Base-by-base conservation (phyloP, 1,140 invertebrate genomes). In the Manduca sexta region DNA sequence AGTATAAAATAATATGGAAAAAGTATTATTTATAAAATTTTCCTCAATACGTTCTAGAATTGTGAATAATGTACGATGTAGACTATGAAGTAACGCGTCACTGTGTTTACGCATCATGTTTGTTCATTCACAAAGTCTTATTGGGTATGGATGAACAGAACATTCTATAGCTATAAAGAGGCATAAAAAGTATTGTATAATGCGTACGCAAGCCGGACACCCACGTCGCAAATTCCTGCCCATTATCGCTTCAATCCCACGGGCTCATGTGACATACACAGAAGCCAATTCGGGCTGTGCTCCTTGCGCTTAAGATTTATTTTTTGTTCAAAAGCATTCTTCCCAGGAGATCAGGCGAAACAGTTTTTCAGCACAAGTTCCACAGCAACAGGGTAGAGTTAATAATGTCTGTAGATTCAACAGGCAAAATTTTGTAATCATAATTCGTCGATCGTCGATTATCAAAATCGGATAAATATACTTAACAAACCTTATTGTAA, bases 231-330 rank as follows among this genome's bases (percentile, higher is more conserved):
- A 67, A 74, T 70, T 69, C 63, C 53, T 57, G 49, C 31, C 68
- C 72, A 81, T 77, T 76, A 73, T 69, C 55, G 43, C 45, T 47
- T 47, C 53, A 62, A 65, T 84, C 80, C 69, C 80, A 81, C 75
- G 80, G 77, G 71, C 67, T 84, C 76, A 45, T 64, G 65, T 81
- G 65, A 73, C 76, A 51, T 54, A 72, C 69, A 64, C 69, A 64
- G 73, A 72, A 75, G 74, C 69, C 74, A 67, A 57, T 52, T 33
- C 60, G 70, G 76, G 71, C 74, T 69, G 62, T 56, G 55, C 44
- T 34, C 16, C 14, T n/a, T 45, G 31, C 13, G 31, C 30, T 7
- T n/a, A 51, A 61, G 72, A 76, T 74, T 81, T 69, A 69, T 48
- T 75, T 78, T 78, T 79, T 71, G 60, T 48, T 30, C 42, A 65